These are phyloP conservation scores for Hyposmocoma kahamanoa DNA, from an alignment of 1,140 invertebrate genomes.

Conservation along the genomic window DNA sequence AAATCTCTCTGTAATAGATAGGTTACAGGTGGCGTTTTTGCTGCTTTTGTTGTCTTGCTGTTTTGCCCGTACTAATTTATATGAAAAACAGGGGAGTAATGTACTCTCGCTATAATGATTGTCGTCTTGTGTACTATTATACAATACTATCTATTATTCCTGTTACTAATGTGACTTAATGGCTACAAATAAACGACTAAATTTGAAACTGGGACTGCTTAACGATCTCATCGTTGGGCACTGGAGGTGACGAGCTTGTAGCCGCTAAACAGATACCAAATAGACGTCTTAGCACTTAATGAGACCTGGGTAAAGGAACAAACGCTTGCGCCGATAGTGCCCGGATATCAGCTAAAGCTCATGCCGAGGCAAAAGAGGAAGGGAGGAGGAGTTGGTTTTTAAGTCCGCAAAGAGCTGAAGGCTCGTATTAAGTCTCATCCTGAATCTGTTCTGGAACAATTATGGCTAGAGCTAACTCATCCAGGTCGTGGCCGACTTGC, in stretches of 20 bases:
- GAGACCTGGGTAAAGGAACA: conserved; percentile 19
- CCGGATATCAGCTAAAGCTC: conserved; percentile 12
- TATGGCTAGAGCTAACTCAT: conserved; percentile 20
- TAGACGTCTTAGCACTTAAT: conserved; percentile 18
- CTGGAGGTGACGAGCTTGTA: conserved; percentile 11
- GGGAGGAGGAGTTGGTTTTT: conserved; percentile 19
- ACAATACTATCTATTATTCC: too few species aligned
- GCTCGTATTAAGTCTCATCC: conserved; percentile 6
- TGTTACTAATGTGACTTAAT: too few species aligned
- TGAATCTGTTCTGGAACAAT: conserved; percentile 14
- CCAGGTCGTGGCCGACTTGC: conserved; percentile 5
- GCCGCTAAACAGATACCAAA: conserved; percentile 4
- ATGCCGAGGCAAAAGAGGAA: conserved; percentile 1
- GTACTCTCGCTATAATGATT: too few species aligned
- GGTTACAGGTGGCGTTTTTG: too few species aligned
- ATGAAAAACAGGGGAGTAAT: too few species aligned
- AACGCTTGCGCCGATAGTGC: conserved; percentile 8
- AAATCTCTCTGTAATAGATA: too few species aligned
- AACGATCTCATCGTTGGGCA: conserved; percentile 17
- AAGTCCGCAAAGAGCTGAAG: conserved; percentile 1
- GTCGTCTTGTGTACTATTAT: too few species aligned
- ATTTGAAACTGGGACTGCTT: conserved; percentile 14
- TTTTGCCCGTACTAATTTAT: too few species aligned
- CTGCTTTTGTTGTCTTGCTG: too few species aligned
- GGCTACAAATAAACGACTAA: too few species aligned